These are phyloP conservation scores for Crossaster papposus DNA, from an alignment of 53 echinoderm and acorn worm genomes.

Conservation along the genomic window DNA sequence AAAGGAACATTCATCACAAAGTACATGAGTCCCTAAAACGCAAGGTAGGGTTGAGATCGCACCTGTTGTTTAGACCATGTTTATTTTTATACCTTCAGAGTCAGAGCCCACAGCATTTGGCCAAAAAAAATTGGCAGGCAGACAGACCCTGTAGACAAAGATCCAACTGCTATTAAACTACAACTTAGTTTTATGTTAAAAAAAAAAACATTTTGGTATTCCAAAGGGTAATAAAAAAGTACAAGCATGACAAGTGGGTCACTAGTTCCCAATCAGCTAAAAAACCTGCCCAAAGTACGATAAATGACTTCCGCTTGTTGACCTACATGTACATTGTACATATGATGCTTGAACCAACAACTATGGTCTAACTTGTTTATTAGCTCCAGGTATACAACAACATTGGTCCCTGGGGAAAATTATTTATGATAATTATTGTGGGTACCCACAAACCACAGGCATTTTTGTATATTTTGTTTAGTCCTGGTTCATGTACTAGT, in stretches of 20 bases:
- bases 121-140: neutral
- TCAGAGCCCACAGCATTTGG: neutral
- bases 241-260: neutral
- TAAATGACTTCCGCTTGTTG: neutral
- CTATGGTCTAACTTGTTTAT: neutral
- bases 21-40: neutral
- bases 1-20: slow-evolving; percentile 23
- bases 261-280: neutral
- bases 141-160: neutral
- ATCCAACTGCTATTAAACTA: neutral
- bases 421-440: neutral
- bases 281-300: neutral
- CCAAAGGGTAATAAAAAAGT: no score
- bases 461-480: neutral
- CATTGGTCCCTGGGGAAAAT: slow-evolving; percentile 11
- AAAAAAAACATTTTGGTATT: no score
- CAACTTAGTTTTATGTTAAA: no score
- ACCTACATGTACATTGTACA: no score
- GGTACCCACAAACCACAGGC: slow-evolving; percentile 18
- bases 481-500: neutral
- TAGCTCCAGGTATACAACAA: neutral
- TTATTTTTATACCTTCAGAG: slow-evolving; percentile 21
- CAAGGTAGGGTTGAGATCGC: neutral
- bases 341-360: neutral
- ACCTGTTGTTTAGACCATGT: slow-evolving; percentile 24